Base-by-base conservation (phyloP, 2,888 invertebrate species). In the Drosophila longiperda region DNA sequence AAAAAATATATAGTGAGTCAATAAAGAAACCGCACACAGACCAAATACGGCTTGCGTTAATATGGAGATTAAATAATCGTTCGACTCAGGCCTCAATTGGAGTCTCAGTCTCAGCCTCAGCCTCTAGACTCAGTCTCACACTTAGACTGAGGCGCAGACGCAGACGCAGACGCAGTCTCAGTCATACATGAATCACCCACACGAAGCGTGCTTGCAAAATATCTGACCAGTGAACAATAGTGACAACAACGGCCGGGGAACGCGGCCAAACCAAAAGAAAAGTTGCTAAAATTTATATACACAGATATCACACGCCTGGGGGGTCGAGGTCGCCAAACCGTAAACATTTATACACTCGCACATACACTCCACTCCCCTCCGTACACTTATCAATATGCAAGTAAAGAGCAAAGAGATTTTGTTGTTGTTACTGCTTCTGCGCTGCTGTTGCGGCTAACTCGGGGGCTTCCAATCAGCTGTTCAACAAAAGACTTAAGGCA, bases 1-100 rank as follows among this genome's bases (percentile, higher is more conserved):
- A 29, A 50, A 15, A 55, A 55, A 55, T 66, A 68, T 48, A 63
- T 67, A 76, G 85, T 86, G 85, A 86, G 87, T 86, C 85, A 86
- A 87, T 87, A 85, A 85, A 87, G 75, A 87, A 85, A 85, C 84
- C 87, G 78, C 84, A 75, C 63, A 76, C 75, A 73, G 73, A 42
- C 78, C 78, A 75, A 78, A 78, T 78, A 78, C 69, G 78, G 78
- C 66, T 59, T 68, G 79, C 85, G 87, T 81, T 86, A 86, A 86
- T 86, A 85, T 83, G 79, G 71, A 87, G 87, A 86, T 86, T 87
- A 86, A 86, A 87, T 86, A 87, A 86, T 83, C 87, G 74, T 52
- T 59, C 64, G 70, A 67, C 55, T 54, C 57, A 71, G 61, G 50
- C 63, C 71, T 68, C 76, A 53, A 70, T 75, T 61, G 52, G 60